Evolutionary conservation across 1,140 invertebrate species (phyloP).

Genomic region (Steinernema khuongi): DNA sequence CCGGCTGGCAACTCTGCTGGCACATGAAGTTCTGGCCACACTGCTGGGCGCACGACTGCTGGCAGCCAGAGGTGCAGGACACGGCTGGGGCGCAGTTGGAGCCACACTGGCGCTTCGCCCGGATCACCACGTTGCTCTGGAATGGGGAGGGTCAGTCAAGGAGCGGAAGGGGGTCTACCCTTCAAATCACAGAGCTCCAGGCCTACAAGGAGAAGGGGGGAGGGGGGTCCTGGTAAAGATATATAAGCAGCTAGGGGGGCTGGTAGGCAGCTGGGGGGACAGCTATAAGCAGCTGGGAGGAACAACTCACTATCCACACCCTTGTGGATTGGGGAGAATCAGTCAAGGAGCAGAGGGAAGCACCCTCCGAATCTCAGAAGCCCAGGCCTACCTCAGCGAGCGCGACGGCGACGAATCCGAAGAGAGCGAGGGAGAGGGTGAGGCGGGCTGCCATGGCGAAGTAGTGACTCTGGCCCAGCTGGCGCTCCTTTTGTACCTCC

Average conservation of each 20-base stretch:
- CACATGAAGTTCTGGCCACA: not conserved
- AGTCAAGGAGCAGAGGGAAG: no score
- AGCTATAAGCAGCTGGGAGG: no score
- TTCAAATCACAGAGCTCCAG: not conserved
- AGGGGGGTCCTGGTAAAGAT: no score
- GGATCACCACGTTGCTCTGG: constrained; percentile 4
- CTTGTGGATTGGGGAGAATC: not conserved
- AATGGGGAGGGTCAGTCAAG: not conserved
- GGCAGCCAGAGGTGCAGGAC: not conserved
- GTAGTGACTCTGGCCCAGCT: not conserved
- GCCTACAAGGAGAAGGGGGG: no score
- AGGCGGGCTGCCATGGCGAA: not conserved
- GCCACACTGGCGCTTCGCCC: not conserved
- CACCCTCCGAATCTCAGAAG: not conserved
- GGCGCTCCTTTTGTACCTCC: not conserved
- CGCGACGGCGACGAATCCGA: not conserved
- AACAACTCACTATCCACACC: no score
- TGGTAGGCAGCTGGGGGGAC: no score
- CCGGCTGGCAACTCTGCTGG: not conserved
- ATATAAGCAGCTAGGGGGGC: no score
- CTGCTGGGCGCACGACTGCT: not conserved
- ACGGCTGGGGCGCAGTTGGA: not conserved
- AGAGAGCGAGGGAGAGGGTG: not conserved
- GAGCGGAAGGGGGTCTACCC: no score
- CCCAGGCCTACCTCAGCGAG: not conserved